Conservation (phyloP, 2,797 vertebrate genomes). For the Rhynchotus rufescens region DNA sequence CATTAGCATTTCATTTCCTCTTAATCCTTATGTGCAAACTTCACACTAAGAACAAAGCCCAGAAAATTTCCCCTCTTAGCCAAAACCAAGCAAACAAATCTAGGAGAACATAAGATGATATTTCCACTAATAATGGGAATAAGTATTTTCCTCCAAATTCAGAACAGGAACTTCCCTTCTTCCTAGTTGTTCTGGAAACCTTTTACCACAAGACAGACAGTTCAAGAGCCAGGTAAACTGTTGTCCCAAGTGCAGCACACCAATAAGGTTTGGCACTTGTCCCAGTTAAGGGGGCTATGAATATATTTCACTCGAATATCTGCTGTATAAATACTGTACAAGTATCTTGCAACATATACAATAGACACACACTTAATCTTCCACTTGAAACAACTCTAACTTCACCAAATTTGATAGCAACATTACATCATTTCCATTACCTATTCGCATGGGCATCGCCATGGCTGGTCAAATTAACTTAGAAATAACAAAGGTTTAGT, state of each 20-base stretch:
- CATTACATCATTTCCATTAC: not conserved
- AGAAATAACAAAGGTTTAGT: not conserved
- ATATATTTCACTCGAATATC: not conserved
- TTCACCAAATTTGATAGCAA: not conserved
- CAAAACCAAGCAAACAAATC: not conserved
- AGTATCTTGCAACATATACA: not conserved
- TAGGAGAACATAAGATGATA: not conserved
- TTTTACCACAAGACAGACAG: not conserved
- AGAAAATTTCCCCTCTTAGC: not conserved
- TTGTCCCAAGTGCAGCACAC: not conserved
- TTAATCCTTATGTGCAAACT: not conserved
- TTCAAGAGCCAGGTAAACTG: not conserved
- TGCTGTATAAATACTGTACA: not conserved
- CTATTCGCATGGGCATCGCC: not conserved
- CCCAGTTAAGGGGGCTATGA: not conserved
- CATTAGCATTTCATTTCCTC: not conserved
- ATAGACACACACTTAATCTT: not conserved
- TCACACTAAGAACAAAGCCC: not conserved
- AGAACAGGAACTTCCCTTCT: not conserved
- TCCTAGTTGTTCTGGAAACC: not conserved
- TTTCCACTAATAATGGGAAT: not conserved
- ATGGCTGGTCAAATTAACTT: not conserved
- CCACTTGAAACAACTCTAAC: not conserved
- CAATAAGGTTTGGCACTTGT: accelerated
- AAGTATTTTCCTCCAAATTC: not conserved